A percentile compares a stretch with the other conserved stretches of the same genome.
Evolutionary conservation across 2,113 vertebrate species (phyloP).

Genomic region (Epinephelus lanceolatus): DNA sequence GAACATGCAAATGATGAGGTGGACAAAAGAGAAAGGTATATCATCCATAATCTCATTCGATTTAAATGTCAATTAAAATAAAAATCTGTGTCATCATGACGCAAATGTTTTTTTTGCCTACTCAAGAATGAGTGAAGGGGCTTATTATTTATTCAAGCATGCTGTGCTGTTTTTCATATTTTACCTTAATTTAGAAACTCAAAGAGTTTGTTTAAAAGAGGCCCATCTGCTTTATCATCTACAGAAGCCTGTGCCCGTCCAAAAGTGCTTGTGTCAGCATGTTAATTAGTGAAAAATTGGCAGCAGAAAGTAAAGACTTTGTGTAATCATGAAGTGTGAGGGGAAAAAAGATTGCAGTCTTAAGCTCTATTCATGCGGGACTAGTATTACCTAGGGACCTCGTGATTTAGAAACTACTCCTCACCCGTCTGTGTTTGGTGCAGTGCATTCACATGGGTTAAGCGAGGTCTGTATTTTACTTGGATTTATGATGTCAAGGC

Average conservation of each 20-base stretch:
- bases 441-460: no score
- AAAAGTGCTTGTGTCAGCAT: constrained; percentile 29
- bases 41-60: background rate
- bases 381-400: no score
- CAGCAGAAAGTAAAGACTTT: background rate
- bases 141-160: background rate
- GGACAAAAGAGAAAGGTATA: constrained; percentile 11
- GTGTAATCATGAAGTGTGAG: background rate
- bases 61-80: background rate
- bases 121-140: background rate
- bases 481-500: no score
- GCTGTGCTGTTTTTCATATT: background rate
- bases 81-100: constrained; percentile 8
- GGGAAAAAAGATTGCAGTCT: background rate
- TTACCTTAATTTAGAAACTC: constrained; percentile 11
- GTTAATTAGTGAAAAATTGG: constrained; percentile 23
- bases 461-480: no score
- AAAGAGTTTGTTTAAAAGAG: constrained; percentile 8
- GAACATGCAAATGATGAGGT: constrained; percentile 21
- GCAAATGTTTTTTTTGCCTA: background rate
- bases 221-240: constrained; percentile 17
- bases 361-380: no score
- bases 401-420: no score
- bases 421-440: no score
- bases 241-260: background rate